Conservation (phyloP, 2,797 vertebrate species). For the Diplodus puntazzo region DNA sequence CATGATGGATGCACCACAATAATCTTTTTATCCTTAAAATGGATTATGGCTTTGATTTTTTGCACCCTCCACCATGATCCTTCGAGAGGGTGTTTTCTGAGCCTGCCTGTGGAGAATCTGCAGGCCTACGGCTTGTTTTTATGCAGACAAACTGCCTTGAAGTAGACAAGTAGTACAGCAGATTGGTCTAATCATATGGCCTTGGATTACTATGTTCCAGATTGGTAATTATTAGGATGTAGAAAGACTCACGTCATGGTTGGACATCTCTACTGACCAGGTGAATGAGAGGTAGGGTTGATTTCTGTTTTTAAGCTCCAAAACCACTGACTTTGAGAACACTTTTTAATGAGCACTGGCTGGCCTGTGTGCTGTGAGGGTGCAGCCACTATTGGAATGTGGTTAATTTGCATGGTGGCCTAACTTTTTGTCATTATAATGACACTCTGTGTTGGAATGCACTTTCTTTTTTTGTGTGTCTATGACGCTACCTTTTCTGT, state of each 20-base stretch:
- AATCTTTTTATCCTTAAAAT: conserved; percentile 25
- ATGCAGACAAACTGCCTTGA: conserved; percentile 49
- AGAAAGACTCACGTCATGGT: conserved; percentile 15
- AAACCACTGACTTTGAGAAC: conserved; percentile 58
- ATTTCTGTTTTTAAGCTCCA: conserved; percentile 45
- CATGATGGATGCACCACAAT: conserved; percentile 21
- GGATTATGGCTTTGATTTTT: conserved; percentile 35
- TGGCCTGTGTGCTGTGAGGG: conserved; percentile 69
- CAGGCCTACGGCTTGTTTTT: conserved; percentile 45
- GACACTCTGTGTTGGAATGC: conserved; percentile 74
- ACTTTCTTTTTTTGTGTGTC: conserved; percentile 63
- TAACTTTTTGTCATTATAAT: conserved; percentile 61
- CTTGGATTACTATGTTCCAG: conserved; percentile 41
- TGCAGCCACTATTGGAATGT: conserved; percentile 55
- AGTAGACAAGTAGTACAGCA: conserved; percentile 29
- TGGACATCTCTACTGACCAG: conserved; percentile 27
- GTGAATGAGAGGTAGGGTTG: conserved; percentile 49
- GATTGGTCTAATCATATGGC: conserved; percentile 39
- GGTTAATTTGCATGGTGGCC: conserved; percentile 72
- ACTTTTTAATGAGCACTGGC: conserved; percentile 64
- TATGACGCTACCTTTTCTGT: conserved; percentile 61
- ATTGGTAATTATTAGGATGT: conserved; percentile 30
- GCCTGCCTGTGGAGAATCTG: conserved; percentile 32
- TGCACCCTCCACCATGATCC: conserved; percentile 33
- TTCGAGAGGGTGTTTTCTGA: conserved; percentile 33